Conservation (phyloP, 2,797 vertebrate species). For the Pangasius krempfi region DNA sequence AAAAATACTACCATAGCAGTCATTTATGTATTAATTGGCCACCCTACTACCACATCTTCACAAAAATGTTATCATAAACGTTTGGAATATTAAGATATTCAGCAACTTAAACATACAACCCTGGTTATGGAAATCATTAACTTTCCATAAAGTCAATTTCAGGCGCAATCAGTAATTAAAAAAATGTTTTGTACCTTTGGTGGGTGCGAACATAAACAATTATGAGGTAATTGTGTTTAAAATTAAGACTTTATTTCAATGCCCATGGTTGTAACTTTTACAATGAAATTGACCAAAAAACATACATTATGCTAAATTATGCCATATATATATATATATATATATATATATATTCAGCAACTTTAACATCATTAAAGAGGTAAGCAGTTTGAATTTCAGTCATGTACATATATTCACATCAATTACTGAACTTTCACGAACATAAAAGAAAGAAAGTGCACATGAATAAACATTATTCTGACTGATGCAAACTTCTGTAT, state of each 20-base stretch:
- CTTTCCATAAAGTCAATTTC: background rate
- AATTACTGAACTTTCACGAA: slow-evolving; percentile 8
- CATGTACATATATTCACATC: slow-evolving; percentile 56
- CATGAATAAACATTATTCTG: background rate
- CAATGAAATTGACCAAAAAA: slow-evolving; percentile 53
- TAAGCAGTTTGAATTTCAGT: slow-evolving; percentile 44
- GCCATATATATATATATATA: no score
- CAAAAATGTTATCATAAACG: background rate
- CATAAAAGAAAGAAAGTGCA: slow-evolving; percentile 32
- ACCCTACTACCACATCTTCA: no score
- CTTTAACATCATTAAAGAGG: slow-evolving; percentile 6
- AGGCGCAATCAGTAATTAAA: background rate
- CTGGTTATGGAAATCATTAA: background rate
- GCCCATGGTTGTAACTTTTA: slow-evolving; percentile 51
- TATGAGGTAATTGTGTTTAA: slow-evolving; percentile 24
- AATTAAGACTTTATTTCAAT: slow-evolving; percentile 67
- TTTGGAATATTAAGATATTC: background rate
- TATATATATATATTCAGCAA: slow-evolving; percentile 27
- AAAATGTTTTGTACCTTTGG: background rate
- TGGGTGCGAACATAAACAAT: background rate
- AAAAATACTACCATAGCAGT: no score
- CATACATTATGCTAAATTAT: slow-evolving; percentile 31
- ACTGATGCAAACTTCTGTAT: slow-evolving; percentile 17
- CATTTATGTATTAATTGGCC: no score
- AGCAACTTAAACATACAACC: background rate